Conservation (phyloP, 2,797 vertebrate species). For the Leptatherina wallacei region DNA sequence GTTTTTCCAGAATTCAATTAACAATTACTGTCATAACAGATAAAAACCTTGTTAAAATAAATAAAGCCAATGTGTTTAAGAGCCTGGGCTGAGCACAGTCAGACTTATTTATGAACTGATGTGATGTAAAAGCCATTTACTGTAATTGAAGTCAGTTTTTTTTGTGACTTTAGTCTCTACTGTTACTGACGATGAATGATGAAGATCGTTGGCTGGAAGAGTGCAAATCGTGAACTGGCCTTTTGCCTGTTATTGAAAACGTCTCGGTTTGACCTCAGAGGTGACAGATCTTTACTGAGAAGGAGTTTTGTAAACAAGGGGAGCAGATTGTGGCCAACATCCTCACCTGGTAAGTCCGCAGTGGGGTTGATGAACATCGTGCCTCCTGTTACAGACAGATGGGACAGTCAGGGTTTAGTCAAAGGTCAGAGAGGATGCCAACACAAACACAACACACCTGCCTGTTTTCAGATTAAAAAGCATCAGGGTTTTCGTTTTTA, state of each 20-base stretch:
- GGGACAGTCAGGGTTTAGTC: conserved; percentile 58
- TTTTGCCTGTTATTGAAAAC: not conserved
- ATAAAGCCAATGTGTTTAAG: conserved; percentile 9
- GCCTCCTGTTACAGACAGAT: conserved; percentile 65
- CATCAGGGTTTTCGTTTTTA: not conserved
- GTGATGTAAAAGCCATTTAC: conserved; percentile 42
- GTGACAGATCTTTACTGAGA: not conserved
- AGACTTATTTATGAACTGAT: conserved; percentile 43
- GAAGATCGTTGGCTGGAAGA: conserved; percentile 7
- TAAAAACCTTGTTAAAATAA: not conserved
- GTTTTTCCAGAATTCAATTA: not conserved
- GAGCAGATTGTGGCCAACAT: conserved; percentile 17
- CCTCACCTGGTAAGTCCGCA: conserved; percentile 77
- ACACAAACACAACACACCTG: conserved; percentile 21
- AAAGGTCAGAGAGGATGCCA: conserved; percentile 58
- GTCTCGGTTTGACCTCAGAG: conserved; percentile 1
- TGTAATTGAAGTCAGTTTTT: conserved; percentile 28
- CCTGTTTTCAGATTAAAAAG: not conserved
- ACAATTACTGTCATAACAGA: conserved; percentile 5
- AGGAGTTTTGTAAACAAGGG: conserved; percentile 15
- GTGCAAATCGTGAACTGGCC: conserved; percentile 1
- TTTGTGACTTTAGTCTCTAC: conserved; percentile 8
- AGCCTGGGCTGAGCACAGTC: conserved; percentile 7
- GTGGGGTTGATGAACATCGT: conserved; percentile 38
- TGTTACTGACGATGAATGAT: conserved; percentile 39